Evolutionary conservation across 2,888 invertebrate species (phyloP).

Genomic region (Macrosiphum euphorbiae): DNA sequence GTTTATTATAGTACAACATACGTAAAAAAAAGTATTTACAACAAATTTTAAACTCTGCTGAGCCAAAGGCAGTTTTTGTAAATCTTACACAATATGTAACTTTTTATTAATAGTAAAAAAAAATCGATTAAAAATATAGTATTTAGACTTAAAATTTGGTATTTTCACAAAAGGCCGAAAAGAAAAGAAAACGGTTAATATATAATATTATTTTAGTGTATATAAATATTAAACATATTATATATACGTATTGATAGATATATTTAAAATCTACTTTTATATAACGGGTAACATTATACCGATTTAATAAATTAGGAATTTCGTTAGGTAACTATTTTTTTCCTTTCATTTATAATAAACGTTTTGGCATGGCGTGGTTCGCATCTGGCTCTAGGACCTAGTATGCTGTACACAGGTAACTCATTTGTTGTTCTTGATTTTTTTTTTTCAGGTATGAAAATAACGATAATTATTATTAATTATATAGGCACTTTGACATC

Average conservation of each 20-base stretch:
- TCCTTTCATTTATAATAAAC: slow-evolving; percentile 55
- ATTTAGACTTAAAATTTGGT: slow-evolving; percentile 26
- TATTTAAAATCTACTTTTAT: slow-evolving; percentile 57
- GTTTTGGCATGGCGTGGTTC: slow-evolving; percentile 58
- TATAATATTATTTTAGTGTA: slow-evolving; percentile 38
- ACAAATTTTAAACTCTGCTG: slow-evolving; percentile 41
- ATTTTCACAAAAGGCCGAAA: slow-evolving; percentile 47
- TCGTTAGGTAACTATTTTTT: slow-evolving; percentile 62
- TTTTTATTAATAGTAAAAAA: slow-evolving; percentile 42
- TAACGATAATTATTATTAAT: slow-evolving; percentile 40
- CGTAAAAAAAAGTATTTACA: slow-evolving; percentile 42
- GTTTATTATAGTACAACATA: slow-evolving; percentile 20
- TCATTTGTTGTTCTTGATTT: slow-evolving; percentile 47
- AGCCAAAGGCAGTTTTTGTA: slow-evolving; percentile 62
- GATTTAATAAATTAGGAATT: slow-evolving; percentile 64
- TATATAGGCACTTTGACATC: slow-evolving; percentile 62
- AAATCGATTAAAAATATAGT: slow-evolving; percentile 28
- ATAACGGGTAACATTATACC: slow-evolving; percentile 62
- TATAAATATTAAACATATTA: slow-evolving; percentile 2
- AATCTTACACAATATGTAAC: slow-evolving; percentile 48
- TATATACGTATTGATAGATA: slow-evolving; percentile 35
- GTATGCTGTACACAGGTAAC: slow-evolving; percentile 59
- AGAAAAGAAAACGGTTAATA: slow-evolving; percentile 18
- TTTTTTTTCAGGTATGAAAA: slow-evolving; percentile 48
- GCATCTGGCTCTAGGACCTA: slow-evolving; percentile 33